Conservation (phyloP, 2,888 invertebrate species). For the Watsonalla binaria region DNA sequence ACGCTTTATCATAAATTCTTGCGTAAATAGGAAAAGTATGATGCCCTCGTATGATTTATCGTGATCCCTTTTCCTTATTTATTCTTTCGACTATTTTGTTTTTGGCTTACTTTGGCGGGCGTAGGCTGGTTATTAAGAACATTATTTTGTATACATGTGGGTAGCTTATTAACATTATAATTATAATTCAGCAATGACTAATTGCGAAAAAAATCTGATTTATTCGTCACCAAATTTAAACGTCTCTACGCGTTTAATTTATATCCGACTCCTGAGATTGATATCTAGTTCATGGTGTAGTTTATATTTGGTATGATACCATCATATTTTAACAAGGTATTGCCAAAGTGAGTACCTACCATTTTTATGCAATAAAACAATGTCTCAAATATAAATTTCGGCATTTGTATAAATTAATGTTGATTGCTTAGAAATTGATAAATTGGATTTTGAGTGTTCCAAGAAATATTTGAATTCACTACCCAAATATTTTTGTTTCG, state of each 20-base stretch:
- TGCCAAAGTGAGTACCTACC: neutral
- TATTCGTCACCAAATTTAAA: constrained; percentile 1
- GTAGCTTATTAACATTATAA: constrained; percentile 2
- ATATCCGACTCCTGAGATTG: neutral
- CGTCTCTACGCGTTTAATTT: neutral
- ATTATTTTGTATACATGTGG: neutral
- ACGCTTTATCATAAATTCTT: neutral
- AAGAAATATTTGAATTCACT: neutral
- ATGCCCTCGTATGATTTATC: neutral
- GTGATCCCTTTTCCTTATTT: constrained; percentile 7
- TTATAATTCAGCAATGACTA: constrained; percentile 1
- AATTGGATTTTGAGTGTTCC: neutral
- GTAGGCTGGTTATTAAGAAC: neutral
- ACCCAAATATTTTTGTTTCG: neutral
- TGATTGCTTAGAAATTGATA: neutral
- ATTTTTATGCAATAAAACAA: too few species aligned
- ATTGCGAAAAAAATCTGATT: constrained; percentile 1
- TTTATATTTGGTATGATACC: too few species aligned
- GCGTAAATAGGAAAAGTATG: neutral
- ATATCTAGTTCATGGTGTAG: neutral
- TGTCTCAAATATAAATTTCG: too few species aligned
- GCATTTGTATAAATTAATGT: neutral
- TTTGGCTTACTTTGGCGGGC: too few species aligned
- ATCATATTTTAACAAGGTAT: neutral
- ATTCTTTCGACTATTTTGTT: neutral